Base-by-base conservation (phyloP, 2,797 vertebrate genomes). In the Eospalax fontanierii region DNA sequence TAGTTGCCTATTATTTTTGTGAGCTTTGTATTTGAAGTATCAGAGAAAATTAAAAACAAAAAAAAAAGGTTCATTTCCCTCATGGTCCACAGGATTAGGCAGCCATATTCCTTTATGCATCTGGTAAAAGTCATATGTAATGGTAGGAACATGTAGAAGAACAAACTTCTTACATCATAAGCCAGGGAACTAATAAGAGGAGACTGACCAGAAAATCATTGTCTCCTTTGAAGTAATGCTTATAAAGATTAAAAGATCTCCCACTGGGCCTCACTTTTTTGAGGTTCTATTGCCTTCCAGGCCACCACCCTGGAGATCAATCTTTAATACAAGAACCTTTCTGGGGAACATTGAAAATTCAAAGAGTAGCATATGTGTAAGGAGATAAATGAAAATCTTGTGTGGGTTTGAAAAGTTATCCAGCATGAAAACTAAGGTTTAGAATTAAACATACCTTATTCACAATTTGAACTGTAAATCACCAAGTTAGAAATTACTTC, bases 391-490 rank as follows among this genome's bases (percentile, higher is more conserved):
- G 6, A 75, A 96, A 75, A 88, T 8, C 46, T 85, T 76, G 22
- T 68, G 59, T 9, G 30, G 78, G 2, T 61, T 92, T 93, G 28
- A 70, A 92, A 92, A 87, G 50, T 24, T 46, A 33, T 75, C 57
- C 24, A 78, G 28, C 2, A 80, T 79, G 30, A 81, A 93, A 65
- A n/a, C 1, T 24, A 30, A 84, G 18, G 19, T 35, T 93, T 89
- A 68, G 68, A 57, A 46, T n/a, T 93, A 74, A 61, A 94, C 35
- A 82, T 79, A 15, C 5, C 83, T 65, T 35, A 61, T 71, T 95
- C 35, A 35, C 24, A 84, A 59, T 40, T 78, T 93, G 87, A 86
- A 63, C 43, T 66, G 35, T 61, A 87, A 79, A 75, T 87, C 30
- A 83, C 18, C 8, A 75, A 95, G 61, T 65, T 70, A 57, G 68